These are phyloP conservation scores for Pogonocichla stellata DNA, from an alignment of 2,113 vertebrate genomes.

Conservation along the genomic window DNA sequence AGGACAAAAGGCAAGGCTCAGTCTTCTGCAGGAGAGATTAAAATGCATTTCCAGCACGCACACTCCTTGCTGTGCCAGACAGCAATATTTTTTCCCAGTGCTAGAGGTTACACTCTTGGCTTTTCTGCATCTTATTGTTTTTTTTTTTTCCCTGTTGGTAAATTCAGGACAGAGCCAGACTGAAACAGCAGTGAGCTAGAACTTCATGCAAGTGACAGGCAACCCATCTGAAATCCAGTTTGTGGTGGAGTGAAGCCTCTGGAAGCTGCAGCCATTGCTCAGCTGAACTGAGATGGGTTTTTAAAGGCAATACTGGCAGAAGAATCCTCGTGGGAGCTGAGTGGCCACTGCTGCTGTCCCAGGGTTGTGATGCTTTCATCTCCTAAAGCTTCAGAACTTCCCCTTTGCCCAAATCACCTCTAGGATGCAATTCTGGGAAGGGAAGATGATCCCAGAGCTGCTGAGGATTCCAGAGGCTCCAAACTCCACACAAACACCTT, in stretches of 20 bases:
- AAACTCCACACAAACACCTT: no score
- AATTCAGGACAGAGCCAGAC: background rate
- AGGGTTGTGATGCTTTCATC: background rate
- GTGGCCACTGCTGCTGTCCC: background rate
- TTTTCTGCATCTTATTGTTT: background rate
- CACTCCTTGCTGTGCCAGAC: background rate
- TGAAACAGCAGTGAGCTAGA: background rate
- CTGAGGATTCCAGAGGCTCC: background rate
- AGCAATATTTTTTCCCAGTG: background rate
- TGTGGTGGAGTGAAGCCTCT: background rate
- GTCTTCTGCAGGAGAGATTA: background rate
- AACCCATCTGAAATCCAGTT: background rate
- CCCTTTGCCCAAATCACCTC: background rate
- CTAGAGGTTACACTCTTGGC: background rate
- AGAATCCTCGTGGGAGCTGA: background rate
- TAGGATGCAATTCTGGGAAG: background rate
- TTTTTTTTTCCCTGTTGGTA: background rate
- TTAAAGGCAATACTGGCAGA: background rate
- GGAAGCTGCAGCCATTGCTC: background rate
- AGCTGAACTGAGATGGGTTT: background rate
- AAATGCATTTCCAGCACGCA: conserved; percentile 37
- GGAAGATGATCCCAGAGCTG: background rate
- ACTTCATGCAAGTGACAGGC: background rate
- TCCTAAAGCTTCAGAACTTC: background rate
- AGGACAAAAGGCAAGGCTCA: conserved; percentile 14